phyloP scores from a whole-genome alignment of 1,140 invertebrate species.

The Drosophila aff. region DNA sequence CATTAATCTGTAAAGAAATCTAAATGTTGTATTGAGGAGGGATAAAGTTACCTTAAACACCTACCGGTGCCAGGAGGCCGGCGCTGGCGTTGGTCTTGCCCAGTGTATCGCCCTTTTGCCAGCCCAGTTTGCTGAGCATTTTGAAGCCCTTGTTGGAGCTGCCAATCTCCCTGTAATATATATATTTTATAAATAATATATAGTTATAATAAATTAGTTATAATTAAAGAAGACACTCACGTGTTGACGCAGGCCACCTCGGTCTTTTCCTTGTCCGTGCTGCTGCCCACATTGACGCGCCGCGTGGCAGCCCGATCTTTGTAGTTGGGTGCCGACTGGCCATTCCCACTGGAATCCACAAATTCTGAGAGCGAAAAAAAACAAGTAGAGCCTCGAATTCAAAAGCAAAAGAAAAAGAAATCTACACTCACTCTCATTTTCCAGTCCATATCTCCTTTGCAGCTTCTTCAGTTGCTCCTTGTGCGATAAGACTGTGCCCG shows the following conservation, averaged over 20 bases:
- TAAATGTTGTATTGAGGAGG: background rate
- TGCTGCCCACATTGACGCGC: conserved; percentile 91
- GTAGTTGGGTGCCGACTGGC: conserved; percentile 85
- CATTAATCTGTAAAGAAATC: conserved; percentile 66
- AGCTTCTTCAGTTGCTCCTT: conserved; percentile 91
- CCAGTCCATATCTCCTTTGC: conserved; percentile 93
- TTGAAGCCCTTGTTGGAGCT: conserved; percentile 95
- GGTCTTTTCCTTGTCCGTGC: conserved; percentile 93
- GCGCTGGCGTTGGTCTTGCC: conserved; percentile 89
- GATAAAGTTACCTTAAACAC: conserved; percentile 76
- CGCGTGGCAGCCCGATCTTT: conserved; percentile 92
- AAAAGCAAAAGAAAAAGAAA: background rate
- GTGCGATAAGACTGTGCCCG: conserved; percentile 81
- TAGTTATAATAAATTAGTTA: too few species aligned
- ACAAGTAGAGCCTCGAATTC: background rate
- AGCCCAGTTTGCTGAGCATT: conserved; percentile 95
- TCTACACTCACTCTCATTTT: conserved; percentile 86
- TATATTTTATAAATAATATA: too few species aligned
- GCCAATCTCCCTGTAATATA: conserved; percentile 88
- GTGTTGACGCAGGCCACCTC: conserved; percentile 91
- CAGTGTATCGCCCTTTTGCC: conserved; percentile 94
- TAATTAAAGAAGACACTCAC: conserved; percentile 86
- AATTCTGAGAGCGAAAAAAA: conserved; percentile 58
- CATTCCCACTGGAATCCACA: conserved; percentile 67
- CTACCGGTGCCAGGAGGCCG: conserved; percentile 92